Percentiles rank a stretch among this genome's conserved stretches.
phyloP scores from a whole-genome alignment of 2,888 invertebrate species.

The Sinodicranocentrus sp. region DNA sequence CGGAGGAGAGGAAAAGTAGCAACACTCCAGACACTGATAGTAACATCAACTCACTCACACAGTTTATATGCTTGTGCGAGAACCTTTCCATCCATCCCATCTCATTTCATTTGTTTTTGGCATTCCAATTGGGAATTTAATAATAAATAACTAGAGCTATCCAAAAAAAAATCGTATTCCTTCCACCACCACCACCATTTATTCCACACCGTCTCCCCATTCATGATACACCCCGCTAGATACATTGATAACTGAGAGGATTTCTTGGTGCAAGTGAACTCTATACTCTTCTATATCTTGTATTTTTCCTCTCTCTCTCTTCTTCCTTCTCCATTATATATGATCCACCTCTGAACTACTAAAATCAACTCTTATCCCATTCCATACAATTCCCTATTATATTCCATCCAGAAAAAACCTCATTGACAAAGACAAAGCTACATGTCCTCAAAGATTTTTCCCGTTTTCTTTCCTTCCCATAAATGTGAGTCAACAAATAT shows the following conservation, averaged over 20 bases:
- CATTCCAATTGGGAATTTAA: conserved; percentile 76
- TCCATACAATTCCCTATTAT: too few species aligned
- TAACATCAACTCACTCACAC: background rate
- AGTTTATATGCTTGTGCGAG: conserved; percentile 8
- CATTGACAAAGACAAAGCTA: too few species aligned
- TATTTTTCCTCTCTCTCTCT: background rate
- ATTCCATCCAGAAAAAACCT: too few species aligned
- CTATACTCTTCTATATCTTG: background rate
- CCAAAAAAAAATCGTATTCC: conserved; percentile 19
- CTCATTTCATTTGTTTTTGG: conserved; percentile 75
- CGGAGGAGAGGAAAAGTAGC: conserved; percentile 21
- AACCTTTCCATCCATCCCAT: conserved; percentile 66
- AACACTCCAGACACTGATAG: conserved; percentile 14
- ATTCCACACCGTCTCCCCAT: background rate
- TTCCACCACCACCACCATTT: background rate
- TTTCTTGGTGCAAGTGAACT: background rate
- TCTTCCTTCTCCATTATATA: background rate
- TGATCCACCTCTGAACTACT: too few species aligned
- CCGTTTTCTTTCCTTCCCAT: background rate
- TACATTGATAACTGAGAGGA: background rate
- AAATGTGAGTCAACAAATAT: conserved; percentile 10
- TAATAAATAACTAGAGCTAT: conserved; percentile 73
- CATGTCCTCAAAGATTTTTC: too few species aligned
- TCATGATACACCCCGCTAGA: too few species aligned
- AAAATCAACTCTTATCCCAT: too few species aligned